phyloP scores from a whole-genome alignment of 2,797 vertebrate species.

The Morelia viridis region DNA sequence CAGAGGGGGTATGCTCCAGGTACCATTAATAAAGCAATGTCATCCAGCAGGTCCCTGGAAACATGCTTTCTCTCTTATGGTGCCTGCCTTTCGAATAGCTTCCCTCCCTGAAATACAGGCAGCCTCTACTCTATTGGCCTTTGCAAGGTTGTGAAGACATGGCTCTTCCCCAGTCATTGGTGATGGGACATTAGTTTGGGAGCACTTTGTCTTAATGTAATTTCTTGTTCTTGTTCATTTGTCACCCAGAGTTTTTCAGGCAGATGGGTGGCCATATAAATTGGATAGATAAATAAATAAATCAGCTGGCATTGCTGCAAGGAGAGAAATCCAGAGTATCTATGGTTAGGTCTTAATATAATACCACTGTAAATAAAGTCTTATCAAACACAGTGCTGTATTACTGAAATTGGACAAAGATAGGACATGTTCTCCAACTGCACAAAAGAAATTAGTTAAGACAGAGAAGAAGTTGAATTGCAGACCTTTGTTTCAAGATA shows the following conservation, averaged over 20 bases:
- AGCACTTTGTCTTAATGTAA: neutral
- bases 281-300: constrained; percentile 20
- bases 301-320: constrained; percentile 30
- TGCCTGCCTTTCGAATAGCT: too few relatives aligned
- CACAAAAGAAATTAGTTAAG: constrained; percentile 49
- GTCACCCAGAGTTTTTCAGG: neutral
- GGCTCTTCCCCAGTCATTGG: neutral
- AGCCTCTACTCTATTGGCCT: too few relatives aligned
- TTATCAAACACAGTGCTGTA: constrained; percentile 47
- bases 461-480: constrained; percentile 62
- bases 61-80: too few relatives aligned
- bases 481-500: constrained; percentile 64
- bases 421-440: constrained; percentile 42
- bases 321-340: constrained; percentile 33
- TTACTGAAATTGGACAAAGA: constrained; percentile 55
- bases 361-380: constrained; percentile 41
- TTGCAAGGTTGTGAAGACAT: too few relatives aligned
- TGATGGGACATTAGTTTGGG: neutral
- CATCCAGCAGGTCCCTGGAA: too few relatives aligned
- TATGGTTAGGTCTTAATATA: constrained; percentile 40
- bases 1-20: too few relatives aligned
- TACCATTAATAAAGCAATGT: too few relatives aligned
- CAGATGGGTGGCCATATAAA: neutral
- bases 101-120: too few relatives aligned
- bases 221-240: neutral